Evolutionary conservation across 2,888 invertebrate species (phyloP), one percentile per base, ranked within the genome.

Genomic region (Eremobia ochroleuca): DNA sequence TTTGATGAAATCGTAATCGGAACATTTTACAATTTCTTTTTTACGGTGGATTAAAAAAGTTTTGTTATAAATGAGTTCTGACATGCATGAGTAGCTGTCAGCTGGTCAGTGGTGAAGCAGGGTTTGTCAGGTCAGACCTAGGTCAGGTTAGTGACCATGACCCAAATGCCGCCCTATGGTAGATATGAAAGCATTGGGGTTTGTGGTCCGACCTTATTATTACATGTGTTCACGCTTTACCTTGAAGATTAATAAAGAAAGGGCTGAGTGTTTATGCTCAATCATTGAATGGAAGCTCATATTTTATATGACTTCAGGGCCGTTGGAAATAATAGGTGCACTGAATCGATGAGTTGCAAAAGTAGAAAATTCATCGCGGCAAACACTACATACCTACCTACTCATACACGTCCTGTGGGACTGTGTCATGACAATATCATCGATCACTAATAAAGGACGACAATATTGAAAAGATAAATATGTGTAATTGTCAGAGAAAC

Each of bases 51-150:
- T 49, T 4, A 43, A 64, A 74, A 65, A n/a, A 64, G 69, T 82
- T 49, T 62, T 40, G n/a, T 67, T 70, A 34, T 49, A 59, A 85
- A 82, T 82, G 58, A 55, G 70, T 65, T 76, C 37, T 58, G 79
- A 62, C 58, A 87, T 86, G 86, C 76, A 76, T 68, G 72, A 73
- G 73, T 67, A 66, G 61, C 66, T 77, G 77, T 77, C 86, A 72
- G 75, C 43, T 76, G 62, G 64, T 74, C 34, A 71, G 37, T 75
- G 74, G 75, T 69, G 55, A n/a, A 40, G 64, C 49, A 76, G 85
- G 87, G 85, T 79, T 88, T 77, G 87, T 87, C 79, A 81, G 88
- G 88, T 81, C 87, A 87, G 58, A 71, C 76, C 76, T 87, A 80
- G 89, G 87, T 80, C 87, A 76, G 75, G 73, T 79, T 62, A 77